Evolutionary conservation across 1,140 invertebrate species (phyloP).

Genomic region (Formica exsecta): DNA sequence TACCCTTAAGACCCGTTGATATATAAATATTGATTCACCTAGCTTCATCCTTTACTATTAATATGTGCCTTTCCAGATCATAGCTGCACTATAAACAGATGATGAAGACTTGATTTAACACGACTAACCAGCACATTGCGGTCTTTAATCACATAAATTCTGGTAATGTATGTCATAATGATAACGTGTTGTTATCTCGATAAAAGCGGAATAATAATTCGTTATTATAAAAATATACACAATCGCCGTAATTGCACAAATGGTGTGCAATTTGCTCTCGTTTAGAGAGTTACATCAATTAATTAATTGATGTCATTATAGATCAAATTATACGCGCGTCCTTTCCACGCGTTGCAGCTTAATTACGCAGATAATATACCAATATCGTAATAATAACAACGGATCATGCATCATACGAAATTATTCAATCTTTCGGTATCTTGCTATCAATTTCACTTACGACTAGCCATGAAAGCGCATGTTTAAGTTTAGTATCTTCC

Average conservation of each 20-base stretch:
- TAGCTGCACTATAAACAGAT: background rate
- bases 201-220: background rate
- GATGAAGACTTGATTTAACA: conserved; percentile 5
- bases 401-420: background rate
- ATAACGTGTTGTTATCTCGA: background rate
- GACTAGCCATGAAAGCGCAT: conserved; percentile 22
- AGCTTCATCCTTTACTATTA: background rate
- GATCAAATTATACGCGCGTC: background rate
- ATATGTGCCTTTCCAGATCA: background rate
- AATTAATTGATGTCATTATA: conserved; percentile 37
- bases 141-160: background rate
- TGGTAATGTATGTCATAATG: background rate
- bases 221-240: background rate
- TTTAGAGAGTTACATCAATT: background rate
- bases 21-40: background rate
- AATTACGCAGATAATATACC: conserved; percentile 1
- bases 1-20: background rate
- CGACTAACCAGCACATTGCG: background rate
- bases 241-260: background rate
- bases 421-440: background rate
- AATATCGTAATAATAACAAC: background rate
- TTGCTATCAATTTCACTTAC: background rate
- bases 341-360: background rate
- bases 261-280: background rate
- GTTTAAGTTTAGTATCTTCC: conserved; percentile 56